Conservation (phyloP, 2,113 vertebrate genomes). For the Agelaius tricolor region DNA sequence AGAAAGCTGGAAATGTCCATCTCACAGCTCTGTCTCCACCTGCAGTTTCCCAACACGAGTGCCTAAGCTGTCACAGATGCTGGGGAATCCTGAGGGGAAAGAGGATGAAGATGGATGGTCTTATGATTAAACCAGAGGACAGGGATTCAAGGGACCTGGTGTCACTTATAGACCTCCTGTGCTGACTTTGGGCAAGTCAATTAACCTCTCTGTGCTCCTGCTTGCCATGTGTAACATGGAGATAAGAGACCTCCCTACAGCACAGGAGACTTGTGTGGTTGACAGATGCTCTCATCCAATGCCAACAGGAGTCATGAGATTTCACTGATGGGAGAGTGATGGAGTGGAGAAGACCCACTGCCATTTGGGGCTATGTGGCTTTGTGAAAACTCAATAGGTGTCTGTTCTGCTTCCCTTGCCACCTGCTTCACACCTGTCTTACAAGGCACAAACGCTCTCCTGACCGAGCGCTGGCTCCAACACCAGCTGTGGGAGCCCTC, state of each 20-base stretch:
- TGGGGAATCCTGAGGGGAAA: not conserved
- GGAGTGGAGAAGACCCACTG: conserved; percentile 43
- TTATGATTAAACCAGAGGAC: conserved; percentile 33
- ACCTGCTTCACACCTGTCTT: conserved; percentile 11
- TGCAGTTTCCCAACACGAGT: not conserved
- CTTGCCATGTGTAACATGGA: conserved; percentile 47
- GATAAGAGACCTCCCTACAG: conserved; percentile 42
- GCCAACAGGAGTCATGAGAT: conserved; percentile 28
- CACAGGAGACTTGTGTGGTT: not conserved
- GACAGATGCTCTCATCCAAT: conserved; percentile 43
- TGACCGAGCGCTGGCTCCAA: accelerated
- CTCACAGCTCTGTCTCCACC: not conserved
- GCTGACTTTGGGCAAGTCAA: conserved; percentile 53
- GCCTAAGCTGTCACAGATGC: not conserved
- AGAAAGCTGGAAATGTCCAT: not conserved
- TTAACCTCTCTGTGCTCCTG: conserved; percentile 54
- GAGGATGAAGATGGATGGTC: conserved; percentile 49
- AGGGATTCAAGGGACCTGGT: not conserved
- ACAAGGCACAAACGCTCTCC: not conserved
- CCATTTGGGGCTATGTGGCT: conserved; percentile 20
- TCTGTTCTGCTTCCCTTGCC: not conserved
- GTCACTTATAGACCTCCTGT: conserved; percentile 18
- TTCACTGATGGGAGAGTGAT: conserved; percentile 47
- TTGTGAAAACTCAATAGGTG: conserved; percentile 51
- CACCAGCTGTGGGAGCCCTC: not conserved